A percentile compares a stretch with the other conserved stretches of the same genome.
phyloP scores from a whole-genome alignment of 2,113 vertebrate species.

The Corydoras sp. region DNA sequence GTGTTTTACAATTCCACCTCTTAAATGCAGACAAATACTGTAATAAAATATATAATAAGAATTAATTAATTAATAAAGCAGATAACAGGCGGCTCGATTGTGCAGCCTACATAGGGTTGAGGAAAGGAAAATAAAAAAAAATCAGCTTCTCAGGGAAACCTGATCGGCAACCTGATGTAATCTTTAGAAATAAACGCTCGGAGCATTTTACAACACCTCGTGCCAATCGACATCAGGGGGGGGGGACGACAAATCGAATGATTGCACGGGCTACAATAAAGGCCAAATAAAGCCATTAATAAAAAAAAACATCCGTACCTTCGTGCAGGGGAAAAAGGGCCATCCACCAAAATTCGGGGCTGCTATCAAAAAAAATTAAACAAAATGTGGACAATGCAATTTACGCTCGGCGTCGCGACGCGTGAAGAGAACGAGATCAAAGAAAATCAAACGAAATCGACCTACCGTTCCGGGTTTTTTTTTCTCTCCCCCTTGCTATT shows the following conservation, averaged over 20 bases:
- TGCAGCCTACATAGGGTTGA: no score
- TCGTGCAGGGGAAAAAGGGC: slow-evolving; percentile 12
- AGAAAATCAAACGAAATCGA: slow-evolving; percentile 38
- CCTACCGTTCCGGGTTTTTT: slow-evolving; percentile 49
- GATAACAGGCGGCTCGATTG: no score
- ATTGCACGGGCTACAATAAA: slow-evolving; percentile 4
- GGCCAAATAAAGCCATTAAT: neutral
- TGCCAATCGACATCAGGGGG: slow-evolving; percentile 6
- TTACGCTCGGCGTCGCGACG: neutral
- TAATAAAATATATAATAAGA: no score
- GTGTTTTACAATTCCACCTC: neutral
- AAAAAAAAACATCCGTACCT: neutral
- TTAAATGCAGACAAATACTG: no score
- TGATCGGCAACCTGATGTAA: slow-evolving; percentile 12
- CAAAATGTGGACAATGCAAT: neutral
- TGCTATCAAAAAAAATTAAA: neutral
- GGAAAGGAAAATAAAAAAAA: neutral
- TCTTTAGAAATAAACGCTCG: slow-evolving; percentile 10
- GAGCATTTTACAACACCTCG: neutral
- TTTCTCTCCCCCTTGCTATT: slow-evolving; percentile 37
- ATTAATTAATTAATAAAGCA: no score
- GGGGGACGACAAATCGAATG: slow-evolving; percentile 11
- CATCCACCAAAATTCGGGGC: slow-evolving; percentile 12
- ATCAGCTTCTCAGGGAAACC: slow-evolving; percentile 7
- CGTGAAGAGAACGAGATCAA: slow-evolving; percentile 2